Percentiles rank a stretch among this genome's conserved stretches.
Conservation (phyloP, 2,888 invertebrate genomes). For the Cheilosia variabilis region DNA sequence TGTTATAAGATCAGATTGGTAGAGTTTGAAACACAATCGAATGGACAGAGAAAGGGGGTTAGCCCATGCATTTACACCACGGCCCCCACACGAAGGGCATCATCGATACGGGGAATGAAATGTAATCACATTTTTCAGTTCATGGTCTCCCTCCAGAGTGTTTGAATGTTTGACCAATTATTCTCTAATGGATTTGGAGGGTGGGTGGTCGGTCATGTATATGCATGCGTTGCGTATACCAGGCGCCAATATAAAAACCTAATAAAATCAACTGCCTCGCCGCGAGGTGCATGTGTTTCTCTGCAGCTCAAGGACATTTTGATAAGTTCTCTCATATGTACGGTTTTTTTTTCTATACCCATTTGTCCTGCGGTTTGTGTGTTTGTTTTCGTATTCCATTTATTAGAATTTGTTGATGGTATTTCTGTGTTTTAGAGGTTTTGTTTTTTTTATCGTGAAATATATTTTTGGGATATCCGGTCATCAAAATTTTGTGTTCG, state of each 20-base stretch:
- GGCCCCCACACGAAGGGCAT: conserved; percentile 6
- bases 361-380: conserved; percentile 24
- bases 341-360: neutral
- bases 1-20: conserved; percentile 71
- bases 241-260: conserved; percentile 4
- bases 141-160: conserved; percentile 52
- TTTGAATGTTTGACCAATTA: conserved; percentile 68
- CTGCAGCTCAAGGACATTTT: conserved; percentile 47
- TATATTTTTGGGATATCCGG: conserved; percentile 48
- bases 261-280: neutral
- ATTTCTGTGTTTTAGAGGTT: conserved; percentile 34
- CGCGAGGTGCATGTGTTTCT: conserved; percentile 27
- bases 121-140: conserved; percentile 71
- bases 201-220: neutral
- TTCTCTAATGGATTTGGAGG: conserved; percentile 70
- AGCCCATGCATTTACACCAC: conserved; percentile 26
- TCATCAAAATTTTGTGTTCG: conserved; percentile 54
- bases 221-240: neutral
- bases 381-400: conserved; percentile 69
- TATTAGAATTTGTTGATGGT: conserved; percentile 66
- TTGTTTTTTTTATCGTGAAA: conserved; percentile 12
- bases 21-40: conserved; percentile 54
- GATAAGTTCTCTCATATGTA: conserved; percentile 41
- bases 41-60: conserved; percentile 33
- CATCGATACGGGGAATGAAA: conserved; percentile 59